phyloP scores from a whole-genome alignment of 2,797 vertebrate species.

The Aplochiton taeniatus region DNA sequence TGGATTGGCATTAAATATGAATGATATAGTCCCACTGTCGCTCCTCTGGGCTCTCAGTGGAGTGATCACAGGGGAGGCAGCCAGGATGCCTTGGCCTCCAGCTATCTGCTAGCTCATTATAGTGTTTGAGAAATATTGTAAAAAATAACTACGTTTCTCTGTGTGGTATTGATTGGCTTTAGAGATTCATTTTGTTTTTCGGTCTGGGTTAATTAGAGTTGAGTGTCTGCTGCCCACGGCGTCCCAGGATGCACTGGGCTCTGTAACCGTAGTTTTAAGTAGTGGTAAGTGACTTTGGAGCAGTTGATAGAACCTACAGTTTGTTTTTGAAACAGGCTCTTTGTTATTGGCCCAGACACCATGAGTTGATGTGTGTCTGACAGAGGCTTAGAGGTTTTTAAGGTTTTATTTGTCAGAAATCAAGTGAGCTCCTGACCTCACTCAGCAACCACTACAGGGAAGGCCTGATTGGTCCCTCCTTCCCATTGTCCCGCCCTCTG shows the following conservation, averaged over 20 bases:
- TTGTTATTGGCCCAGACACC: no score
- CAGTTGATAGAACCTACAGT: slow-evolving; percentile 2
- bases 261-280: slow-evolving; percentile 37
- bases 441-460: background rate
- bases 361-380: no score
- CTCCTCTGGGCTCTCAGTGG: slow-evolving; percentile 64
- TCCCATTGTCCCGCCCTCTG: slow-evolving; percentile 13
- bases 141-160: slow-evolving; percentile 75
- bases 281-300: slow-evolving; percentile 17
- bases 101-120: slow-evolving; percentile 75
- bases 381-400: no score
- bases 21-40: slow-evolving; percentile 68
- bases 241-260: background rate
- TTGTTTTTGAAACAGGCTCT: background rate
- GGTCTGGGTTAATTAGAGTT: slow-evolving; percentile 70
- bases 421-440: no score
- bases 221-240: slow-evolving; percentile 54
- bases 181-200: slow-evolving; percentile 64
- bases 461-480: slow-evolving; percentile 1
- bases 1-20: slow-evolving; percentile 80
- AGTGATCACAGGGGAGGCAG: slow-evolving; percentile 69
- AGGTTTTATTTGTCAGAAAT: background rate
- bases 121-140: slow-evolving; percentile 72
- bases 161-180: slow-evolving; percentile 74
- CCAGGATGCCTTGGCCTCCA: slow-evolving; percentile 71